Evolutionary conservation across 2,888 invertebrate genomes (phyloP).

Genomic region (Hyalella azteca): DNA sequence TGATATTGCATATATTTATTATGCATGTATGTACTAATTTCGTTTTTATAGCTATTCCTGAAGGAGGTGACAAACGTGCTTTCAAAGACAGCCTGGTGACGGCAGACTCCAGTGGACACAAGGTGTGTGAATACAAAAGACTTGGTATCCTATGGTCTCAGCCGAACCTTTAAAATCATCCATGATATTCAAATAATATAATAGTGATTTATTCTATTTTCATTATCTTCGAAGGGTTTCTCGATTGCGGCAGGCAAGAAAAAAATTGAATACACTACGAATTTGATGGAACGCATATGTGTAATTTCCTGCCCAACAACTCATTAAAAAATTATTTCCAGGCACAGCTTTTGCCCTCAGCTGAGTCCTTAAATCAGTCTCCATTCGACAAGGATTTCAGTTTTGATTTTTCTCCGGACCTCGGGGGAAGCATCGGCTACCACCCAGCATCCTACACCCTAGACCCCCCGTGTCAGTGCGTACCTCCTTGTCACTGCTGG

Average conservation of each 20-base stretch:
- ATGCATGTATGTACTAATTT: neutral
- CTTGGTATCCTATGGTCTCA: no score
- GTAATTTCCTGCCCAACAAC: no score
- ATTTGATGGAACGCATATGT: no score
- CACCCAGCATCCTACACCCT: constrained; percentile 2
- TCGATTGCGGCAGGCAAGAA: no score
- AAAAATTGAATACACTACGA: no score
- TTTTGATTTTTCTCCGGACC: constrained; percentile 1
- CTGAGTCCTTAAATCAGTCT: constrained; percentile 6
- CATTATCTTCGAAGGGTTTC: no score
- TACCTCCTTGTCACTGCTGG: constrained; percentile 21
- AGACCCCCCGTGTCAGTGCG: neutral
- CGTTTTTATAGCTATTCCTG: neutral
- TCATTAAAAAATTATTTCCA: no score
- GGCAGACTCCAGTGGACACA: neutral
- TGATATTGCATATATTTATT: no score
- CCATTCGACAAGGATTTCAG: constrained; percentile 22
- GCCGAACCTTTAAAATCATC: no score
- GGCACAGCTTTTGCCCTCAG: neutral
- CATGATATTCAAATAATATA: no score
- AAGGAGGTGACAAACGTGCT: neutral
- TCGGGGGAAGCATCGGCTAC: constrained; percentile 4
- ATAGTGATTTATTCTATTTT: no score
- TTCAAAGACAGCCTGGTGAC: constrained; percentile 19
- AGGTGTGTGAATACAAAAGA: neutral